A percentile compares a stretch with the other conserved stretches of the same genome.
Conservation (phyloP, 2,797 vertebrate genomes). For the Falco novaeseelandiae region DNA sequence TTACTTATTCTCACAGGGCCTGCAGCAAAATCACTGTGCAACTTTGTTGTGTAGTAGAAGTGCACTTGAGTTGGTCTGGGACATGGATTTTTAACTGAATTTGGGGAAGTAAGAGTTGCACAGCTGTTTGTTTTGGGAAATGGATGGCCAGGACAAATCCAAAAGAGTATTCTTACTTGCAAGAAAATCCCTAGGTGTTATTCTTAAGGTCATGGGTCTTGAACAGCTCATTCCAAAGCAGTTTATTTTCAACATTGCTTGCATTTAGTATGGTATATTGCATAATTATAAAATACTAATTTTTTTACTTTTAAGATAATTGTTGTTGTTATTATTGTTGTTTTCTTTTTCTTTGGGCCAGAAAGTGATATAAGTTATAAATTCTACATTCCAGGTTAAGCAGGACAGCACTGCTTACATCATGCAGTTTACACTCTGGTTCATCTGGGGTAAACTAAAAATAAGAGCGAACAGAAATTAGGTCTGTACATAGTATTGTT, state of each 20-base stretch:
- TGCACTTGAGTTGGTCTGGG: background rate
- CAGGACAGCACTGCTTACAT: background rate
- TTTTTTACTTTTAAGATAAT: background rate
- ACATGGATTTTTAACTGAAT: background rate
- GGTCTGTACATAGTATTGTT: background rate
- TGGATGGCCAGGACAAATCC: background rate
- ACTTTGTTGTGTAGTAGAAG: background rate
- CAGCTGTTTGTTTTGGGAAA: background rate
- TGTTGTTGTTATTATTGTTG: background rate
- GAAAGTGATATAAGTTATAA: background rate
- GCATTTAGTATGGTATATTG: background rate
- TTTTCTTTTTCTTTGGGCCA: background rate
- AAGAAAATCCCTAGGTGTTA: background rate
- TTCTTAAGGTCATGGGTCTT: background rate
- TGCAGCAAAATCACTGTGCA: background rate
- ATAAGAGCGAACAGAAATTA: background rate
- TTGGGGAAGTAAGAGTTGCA: background rate
- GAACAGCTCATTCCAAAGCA: fast-evolving
- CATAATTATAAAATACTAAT: background rate
- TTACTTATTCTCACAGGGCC: background rate
- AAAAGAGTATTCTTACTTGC: background rate
- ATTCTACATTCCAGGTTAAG: background rate
- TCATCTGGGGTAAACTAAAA: background rate
- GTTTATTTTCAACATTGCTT: background rate
- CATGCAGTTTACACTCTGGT: background rate